Base-by-base conservation (phyloP, 2,888 invertebrate genomes). In the Asteroscopus sphinx region DNA sequence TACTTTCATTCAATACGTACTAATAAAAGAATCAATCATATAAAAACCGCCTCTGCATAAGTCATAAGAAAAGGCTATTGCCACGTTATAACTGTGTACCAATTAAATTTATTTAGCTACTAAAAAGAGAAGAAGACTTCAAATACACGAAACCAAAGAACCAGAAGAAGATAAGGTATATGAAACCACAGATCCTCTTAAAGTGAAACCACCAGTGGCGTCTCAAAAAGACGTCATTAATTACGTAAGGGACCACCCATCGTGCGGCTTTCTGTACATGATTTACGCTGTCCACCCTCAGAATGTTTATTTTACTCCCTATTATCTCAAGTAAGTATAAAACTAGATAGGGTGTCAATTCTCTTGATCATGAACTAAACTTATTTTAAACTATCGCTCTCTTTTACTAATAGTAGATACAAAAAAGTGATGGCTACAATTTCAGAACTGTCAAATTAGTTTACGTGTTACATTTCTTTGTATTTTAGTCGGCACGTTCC, bases 181-280 rank as follows among this genome's bases (percentile, higher is more conserved):
- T 11, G 40, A 37, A 1, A 86, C 85, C 2, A 71, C 37, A 2
- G 94, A 93, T 55, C 90, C 91, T 0, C 73, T 93, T 1, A 94
- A 94, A 77, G 73, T 91, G 5, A 93, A 93, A 62, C 94, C 94
- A 2, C 79, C 81, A 13, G 93, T 93, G 5, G 88, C 91, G 1
- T 91, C 93, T 0, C 93, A 93, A 64, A 86, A 85, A 17, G 92
- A 90, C 74, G 91, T 93, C 0, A 93, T 94, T 25, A 80, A 94
- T 7, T 91, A 92, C 56, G 92, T 97, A 65, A 93, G 95, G 32
- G 84, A 83, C 1, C 91, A 95, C 61, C 95, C 95, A 0, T 92
- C 95, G n/a, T 92, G 95, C 49, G 95, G 95, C 6, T 98, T 97
- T 81, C 94, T 97, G 3, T 98, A 98, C 82, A 95, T 98, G 93